Evolutionary conservation across 2,113 vertebrate species (phyloP), one percentile per base, ranked within the genome.

Genomic region (Leuciscus idus): DNA sequence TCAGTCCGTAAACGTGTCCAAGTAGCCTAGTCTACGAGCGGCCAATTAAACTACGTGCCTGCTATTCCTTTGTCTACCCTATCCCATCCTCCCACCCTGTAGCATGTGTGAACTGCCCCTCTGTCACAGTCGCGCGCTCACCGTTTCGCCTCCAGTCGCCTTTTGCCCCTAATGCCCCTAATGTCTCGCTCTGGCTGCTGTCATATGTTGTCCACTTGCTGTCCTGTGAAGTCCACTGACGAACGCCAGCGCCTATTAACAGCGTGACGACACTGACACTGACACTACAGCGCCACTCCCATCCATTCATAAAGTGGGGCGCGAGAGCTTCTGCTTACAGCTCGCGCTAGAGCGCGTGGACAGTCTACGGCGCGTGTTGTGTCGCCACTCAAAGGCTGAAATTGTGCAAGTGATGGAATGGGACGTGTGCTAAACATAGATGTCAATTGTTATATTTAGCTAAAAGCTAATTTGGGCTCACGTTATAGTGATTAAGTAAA

Each of bases 271-370:
- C 90, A 89, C 79, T 26, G 87, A 88, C 86, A 86, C 84, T 85
- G 85, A 82, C 43, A 86, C 70, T 43, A 84, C 86, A 23, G 81
- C 64, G 92, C 93, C 95, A 94, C 94, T 93, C 94, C 94, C 94
- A 91, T 92, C 91, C 94, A 95, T 95, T 95, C 94, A 95, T 95
- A 93, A 95, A 95, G 90, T 90, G 59, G 85, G 85, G 84, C 78
- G 86, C 86, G 89, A 81, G 81, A 2, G 75, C 2, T 48, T 61
- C 68, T 50, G 43, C n/a, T 21, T 48, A 26, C 43, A n/a, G 68
- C 9, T 12, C 36, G 68, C 10, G 21, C 68, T 6, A 39, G 0
- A 80, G 77, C 55, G 33, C 77, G 57, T 61, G 77, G 77, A 79
- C 33, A 28, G n/a, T 74, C 39, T 23, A 26, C 33, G 36, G 78